These are phyloP conservation scores for Julus scanicus DNA, from an alignment of 2,888 invertebrate species.

Conservation along the genomic window DNA sequence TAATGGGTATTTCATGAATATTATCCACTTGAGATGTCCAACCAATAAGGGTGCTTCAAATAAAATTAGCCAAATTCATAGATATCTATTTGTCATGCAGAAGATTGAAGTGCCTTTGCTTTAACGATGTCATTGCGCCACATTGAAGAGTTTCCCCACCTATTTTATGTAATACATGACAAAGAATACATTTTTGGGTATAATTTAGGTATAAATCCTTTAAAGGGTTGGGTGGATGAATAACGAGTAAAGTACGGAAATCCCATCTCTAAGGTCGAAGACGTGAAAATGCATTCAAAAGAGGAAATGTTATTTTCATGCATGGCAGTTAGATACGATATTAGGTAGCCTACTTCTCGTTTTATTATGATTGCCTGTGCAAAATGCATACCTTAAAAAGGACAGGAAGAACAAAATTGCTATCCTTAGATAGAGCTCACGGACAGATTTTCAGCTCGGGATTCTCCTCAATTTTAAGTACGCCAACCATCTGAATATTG, in stretches of 20 bases:
- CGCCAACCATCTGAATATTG: neutral
- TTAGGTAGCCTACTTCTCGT: neutral
- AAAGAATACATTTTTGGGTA: neutral
- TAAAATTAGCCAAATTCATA: neutral
- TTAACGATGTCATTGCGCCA: neutral
- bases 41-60: neutral
- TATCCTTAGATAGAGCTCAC: neutral
- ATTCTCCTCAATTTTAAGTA: neutral
- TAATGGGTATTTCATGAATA: neutral
- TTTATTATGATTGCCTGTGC: constrained; percentile 11
- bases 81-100: neutral
- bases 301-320: neutral
- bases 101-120: neutral
- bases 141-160: neutral
- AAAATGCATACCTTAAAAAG: neutral
- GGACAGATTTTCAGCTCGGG: neutral
- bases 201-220: neutral
- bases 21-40: neutral
- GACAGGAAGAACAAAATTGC: neutral
- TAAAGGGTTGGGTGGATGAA: neutral
- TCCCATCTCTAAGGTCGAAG: neutral
- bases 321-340: neutral
- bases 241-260: neutral
- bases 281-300: constrained; percentile 10
- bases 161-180: neutral